Base-by-base conservation (phyloP, 1,140 invertebrate genomes). In the Micrasema minimum region DNA sequence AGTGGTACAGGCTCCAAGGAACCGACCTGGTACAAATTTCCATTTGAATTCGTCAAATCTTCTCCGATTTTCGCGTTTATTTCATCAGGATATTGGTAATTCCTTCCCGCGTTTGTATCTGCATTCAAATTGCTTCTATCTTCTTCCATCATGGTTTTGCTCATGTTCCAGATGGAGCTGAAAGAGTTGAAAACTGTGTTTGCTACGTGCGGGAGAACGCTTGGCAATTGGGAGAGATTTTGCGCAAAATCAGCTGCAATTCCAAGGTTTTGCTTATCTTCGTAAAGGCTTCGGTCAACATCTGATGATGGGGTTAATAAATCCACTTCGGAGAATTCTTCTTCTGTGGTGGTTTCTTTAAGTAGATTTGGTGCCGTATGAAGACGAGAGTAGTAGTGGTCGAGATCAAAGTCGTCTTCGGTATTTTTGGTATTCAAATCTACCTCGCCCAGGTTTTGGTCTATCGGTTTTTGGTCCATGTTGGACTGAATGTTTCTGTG, bases 151-250 rank as follows among this genome's bases (percentile, higher is more conserved):
- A 20, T 38, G 16, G 12, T 26, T 64, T 51, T 68, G 35, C 45
- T 66, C 64, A 71, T 31, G 62, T 67, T 83, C 48, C 83, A 65
- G 78, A 87, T 85, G 65, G 82, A 87, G 0, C 86, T 87, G 72
- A 88, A 88, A 3, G 86, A 87, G 2, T 84, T 86, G 61, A 88
- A 86, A 0, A 88, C 87, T 22, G 84, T 86, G 31, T 85, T 88
- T 0, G 87, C 87, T 5, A 88, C 85, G 69, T 86, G 82, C 2
- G 87, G 87, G 46, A 85, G 62, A 11, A 85, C 83, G 0, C 79
- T 82, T 0, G 82, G 83, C 38, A 88, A 51, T 20, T 87, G 86
- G 0, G 86, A 87, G 64, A 88, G 86, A 45, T 87, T 87, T 73
- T 84, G 83, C 2, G 83, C 83, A 26, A 85, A 80, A 76, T 86